Percentiles rank a stretch among this genome's conserved stretches.
Conservation (phyloP, 1,140 invertebrate species). For the Scaptomyza montana region DNA sequence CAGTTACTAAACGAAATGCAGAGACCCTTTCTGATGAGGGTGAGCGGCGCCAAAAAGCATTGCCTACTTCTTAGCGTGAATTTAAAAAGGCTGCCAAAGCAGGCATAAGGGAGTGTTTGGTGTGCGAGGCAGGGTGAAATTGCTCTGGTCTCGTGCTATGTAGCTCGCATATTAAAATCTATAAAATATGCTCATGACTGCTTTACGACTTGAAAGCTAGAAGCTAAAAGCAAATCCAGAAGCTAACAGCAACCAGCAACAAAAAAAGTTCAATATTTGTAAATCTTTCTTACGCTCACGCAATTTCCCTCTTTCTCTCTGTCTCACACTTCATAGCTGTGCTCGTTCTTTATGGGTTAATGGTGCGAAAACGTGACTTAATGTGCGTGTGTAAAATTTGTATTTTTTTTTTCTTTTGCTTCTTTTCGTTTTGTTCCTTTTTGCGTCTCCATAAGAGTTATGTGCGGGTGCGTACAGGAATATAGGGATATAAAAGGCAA, state of each 20-base stretch:
- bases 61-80: conserved; percentile 77
- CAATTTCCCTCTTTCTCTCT: conserved; percentile 5
- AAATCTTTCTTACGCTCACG: conserved; percentile 61
- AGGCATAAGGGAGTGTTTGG: neutral
- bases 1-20: conserved; percentile 71
- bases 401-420: conserved; percentile 52
- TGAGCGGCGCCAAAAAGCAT: conserved; percentile 57
- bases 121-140: neutral
- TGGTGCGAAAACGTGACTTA: conserved; percentile 84
- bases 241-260: conserved; percentile 40
- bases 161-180: conserved; percentile 80
- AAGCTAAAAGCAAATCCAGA: conserved; percentile 62
- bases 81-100: conserved; percentile 58
- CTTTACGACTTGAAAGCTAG: conserved; percentile 74
- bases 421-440: conserved; percentile 28
- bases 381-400: conserved; percentile 79
- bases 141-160: conserved; percentile 50
- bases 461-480: conserved; percentile 44
- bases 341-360: conserved; percentile 83
- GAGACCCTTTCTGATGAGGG: conserved; percentile 66
- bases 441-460: conserved; percentile 61
- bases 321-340: conserved; percentile 19
- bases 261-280: conserved; percentile 80
- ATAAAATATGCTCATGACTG: conserved; percentile 81
- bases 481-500: neutral